These are phyloP conservation scores for Recurvirostra avosetta DNA, from an alignment of 2,113 vertebrate species.

Conservation along the genomic window DNA sequence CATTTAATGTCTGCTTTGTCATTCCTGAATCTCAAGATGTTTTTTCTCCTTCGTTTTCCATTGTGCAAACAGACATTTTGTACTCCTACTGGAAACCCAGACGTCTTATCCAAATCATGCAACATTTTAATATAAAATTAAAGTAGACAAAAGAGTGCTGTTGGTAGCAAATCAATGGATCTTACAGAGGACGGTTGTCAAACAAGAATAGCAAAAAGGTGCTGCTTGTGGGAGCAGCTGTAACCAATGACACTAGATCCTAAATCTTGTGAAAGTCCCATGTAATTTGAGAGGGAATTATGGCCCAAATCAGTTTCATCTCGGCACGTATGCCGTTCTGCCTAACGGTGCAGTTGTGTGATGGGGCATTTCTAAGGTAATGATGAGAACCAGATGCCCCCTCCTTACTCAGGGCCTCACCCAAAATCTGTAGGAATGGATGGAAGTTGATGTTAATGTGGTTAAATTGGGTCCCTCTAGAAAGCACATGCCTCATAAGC, in stretches of 20 bases:
- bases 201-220: background rate
- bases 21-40: background rate
- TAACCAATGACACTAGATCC: background rate
- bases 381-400: background rate
- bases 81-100: background rate
- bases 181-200: background rate
- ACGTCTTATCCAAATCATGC: background rate
- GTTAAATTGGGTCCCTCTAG: background rate
- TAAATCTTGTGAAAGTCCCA: background rate
- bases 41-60: background rate
- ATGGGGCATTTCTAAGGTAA: background rate
- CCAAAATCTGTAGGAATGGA: background rate
- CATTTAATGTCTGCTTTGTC: conserved; percentile 6
- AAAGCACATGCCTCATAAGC: background rate
- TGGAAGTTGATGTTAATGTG: background rate
- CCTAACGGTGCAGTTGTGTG: background rate
- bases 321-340: background rate
- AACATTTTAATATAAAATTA: background rate
- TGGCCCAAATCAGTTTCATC: background rate
- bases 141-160: background rate
- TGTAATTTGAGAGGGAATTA: background rate
- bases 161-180: background rate
- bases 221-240: background rate
- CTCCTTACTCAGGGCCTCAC: background rate
- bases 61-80: background rate